A percentile compares a stretch with the other conserved stretches of the same genome.
These are phyloP conservation scores for Amblyjoppa fuscipennis DNA, from an alignment of 2,888 invertebrate genomes.

Conservation along the genomic window DNA sequence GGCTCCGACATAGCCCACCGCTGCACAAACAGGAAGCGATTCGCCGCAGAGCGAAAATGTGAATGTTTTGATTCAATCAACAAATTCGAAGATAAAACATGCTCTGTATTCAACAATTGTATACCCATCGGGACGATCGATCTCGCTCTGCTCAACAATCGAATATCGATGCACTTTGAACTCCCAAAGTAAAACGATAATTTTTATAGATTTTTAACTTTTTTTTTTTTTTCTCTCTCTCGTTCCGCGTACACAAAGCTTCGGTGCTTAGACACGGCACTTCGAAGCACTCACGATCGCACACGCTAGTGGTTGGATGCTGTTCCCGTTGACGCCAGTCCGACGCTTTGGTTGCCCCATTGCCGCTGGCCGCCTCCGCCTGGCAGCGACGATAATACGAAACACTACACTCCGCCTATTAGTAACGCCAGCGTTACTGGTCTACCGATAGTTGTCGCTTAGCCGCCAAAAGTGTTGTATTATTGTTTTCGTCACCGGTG, in stretches of 20 bases:
- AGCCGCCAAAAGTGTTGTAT: conserved; percentile 51
- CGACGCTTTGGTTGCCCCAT: conserved; percentile 52
- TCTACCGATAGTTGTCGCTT: conserved; percentile 20
- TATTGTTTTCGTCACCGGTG: conserved; percentile 37
- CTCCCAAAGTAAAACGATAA: too few species aligned
- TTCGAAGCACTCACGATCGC: background rate
- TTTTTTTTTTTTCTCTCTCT: background rate
- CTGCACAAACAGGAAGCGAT: conserved; percentile 2
- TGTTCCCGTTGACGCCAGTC: conserved; percentile 58
- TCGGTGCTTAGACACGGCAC: conserved; percentile 6
- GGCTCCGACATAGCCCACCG: conserved; percentile 16
- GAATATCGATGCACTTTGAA: too few species aligned
- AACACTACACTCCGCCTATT: conserved; percentile 26
- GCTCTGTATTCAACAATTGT: background rate
- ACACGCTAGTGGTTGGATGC: conserved; percentile 52
- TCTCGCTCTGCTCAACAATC: too few species aligned
- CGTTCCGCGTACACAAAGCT: conserved; percentile 14
- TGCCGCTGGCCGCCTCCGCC: conserved; percentile 22
- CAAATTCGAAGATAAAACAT: background rate
- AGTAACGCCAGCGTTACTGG: conserved; percentile 14
- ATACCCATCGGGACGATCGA: too few species aligned
- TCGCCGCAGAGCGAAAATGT: background rate
- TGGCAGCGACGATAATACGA: conserved; percentile 35
- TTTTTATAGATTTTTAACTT: background rate
- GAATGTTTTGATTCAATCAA: background rate